A percentile compares a stretch with the other conserved stretches of the same genome.
phyloP scores from a whole-genome alignment of 2,797 vertebrate genomes.

The Tiaroga cobitis region DNA sequence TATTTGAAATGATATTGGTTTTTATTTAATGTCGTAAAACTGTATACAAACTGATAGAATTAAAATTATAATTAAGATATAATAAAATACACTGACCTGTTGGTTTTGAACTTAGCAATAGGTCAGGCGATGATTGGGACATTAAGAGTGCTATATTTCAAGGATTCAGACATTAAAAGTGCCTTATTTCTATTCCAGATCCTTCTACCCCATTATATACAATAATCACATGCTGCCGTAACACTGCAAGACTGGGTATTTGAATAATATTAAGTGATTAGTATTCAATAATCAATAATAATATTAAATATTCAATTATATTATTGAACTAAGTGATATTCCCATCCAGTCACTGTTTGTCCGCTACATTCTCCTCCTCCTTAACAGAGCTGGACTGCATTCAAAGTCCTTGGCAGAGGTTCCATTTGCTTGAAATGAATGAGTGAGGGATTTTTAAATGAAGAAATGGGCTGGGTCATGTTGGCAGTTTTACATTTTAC shows the following conservation, averaged over 20 bases:
- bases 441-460: conserved; percentile 51
- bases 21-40: conserved; percentile 8
- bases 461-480: conserved; percentile 21
- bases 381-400: conserved; percentile 56
- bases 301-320: no score
- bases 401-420: conserved; percentile 50
- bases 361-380: conserved; percentile 52
- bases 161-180: not conserved
- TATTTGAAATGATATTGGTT: not conserved
- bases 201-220: not conserved
- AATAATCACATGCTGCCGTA: not conserved
- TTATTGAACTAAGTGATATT: conserved; percentile 61
- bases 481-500: no score
- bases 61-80: not conserved
- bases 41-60: not conserved
- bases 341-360: conserved; percentile 68
- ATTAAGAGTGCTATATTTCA: not conserved
- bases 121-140: not conserved
- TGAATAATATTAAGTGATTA: not conserved
- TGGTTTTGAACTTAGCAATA: not conserved
- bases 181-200: not conserved
- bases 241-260: not conserved
- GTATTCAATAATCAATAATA: no score
- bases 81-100: not conserved
- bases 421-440: conserved; percentile 15